Base-by-base conservation (phyloP, 2,113 vertebrate species). In the Brienomyrus brachyistius region DNA sequence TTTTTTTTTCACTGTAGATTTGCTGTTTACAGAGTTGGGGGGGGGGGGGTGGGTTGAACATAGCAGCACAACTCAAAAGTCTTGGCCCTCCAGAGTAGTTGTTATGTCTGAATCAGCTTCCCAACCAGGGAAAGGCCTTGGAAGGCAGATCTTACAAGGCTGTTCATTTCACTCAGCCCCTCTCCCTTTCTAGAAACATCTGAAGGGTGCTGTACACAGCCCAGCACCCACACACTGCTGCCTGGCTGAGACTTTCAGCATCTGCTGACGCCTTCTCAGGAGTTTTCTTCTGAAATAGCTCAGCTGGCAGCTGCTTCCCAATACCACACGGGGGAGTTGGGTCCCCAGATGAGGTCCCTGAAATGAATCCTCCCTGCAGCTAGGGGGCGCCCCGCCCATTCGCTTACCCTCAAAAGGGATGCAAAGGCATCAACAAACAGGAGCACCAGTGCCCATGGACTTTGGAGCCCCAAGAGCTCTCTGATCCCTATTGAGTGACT, bases 351-450 rank as follows among this genome's bases (percentile, higher is more conserved):
- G 92, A 95, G 95, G 92, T 90, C 92, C 92, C 92, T 93, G 92
- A 93, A 80, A 80, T 19, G 13, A 80, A 40, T 17, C 74, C 35
- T 40, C 4, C 74, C 40, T 80, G n/a, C 74, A 80, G 74, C 74
- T 80, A 40, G 35, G 74, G 74, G 31, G 74, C 15, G 0, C 6
- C 40, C 35, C 31, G 2, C 74, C 74, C 27, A 80, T 43, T 80
- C 74, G 4, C 59, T 23, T 62, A 23, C 59, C 6, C 15, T 80
- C 74, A 43, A 70, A 70, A 13, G 62, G 94, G 94, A 95, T 94
- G 96, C 96, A 95, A 94, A 95, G 94, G 93, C 96, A 94, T 96
- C 95, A 96, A 95, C 93, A 93, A 95, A 95, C 94, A 92, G 92
- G 91, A 93, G 4, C 8, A 93, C 91, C 93, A 66, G 8, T 51